Base-by-base conservation (phyloP, 2,113 vertebrate species). In the Pituophis catenifer region DNA sequence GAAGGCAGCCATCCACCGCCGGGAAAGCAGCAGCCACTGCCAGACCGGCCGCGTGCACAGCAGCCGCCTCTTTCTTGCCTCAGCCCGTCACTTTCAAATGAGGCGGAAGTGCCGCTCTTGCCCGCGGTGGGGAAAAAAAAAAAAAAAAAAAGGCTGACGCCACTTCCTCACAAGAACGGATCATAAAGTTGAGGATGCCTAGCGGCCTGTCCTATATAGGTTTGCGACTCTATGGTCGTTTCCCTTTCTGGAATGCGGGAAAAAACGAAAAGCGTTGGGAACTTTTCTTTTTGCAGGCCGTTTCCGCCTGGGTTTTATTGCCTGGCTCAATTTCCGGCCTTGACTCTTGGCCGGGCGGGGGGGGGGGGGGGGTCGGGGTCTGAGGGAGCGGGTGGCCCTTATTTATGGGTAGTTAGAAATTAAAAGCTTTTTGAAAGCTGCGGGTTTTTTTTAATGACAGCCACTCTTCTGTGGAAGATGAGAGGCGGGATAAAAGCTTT, bases 51-150 rank as follows among this genome's bases (percentile, higher is more conserved):
- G 89, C 38, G 57, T 2, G 19, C 50, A 26, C 12, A 0, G 54
- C 29, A 10, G 8, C 53, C 21, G 19, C 24, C 50, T 15, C n/a
- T 17, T 13, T 29, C 6, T 0, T 0, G 0, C 0, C 92, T 65
- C 15, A 52, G 26, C 93, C 92, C 4, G 65, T 87, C 33, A 24
- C 95, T 96, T 97, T 97, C 96, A 96, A 97, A 98, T 91, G 12
- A 93, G 52, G 87, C 95, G 93, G 95, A 96, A 94, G 94, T 92
- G 24, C 96, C 92, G 50, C 50, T 26, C 95, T 97, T 97, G 97
- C 97, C 94, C 38, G n/a, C 92, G 95, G 90, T 94, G 0, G 1
- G 58, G 8, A 10, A 10, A 5, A 48, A 48, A 48, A 48, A 48
- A 10, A 2, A 48, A 48, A 44, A 44, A 44, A 48, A 26, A 10